phyloP scores from a whole-genome alignment of 1,140 invertebrate species.

The Vanessa atalanta region DNA sequence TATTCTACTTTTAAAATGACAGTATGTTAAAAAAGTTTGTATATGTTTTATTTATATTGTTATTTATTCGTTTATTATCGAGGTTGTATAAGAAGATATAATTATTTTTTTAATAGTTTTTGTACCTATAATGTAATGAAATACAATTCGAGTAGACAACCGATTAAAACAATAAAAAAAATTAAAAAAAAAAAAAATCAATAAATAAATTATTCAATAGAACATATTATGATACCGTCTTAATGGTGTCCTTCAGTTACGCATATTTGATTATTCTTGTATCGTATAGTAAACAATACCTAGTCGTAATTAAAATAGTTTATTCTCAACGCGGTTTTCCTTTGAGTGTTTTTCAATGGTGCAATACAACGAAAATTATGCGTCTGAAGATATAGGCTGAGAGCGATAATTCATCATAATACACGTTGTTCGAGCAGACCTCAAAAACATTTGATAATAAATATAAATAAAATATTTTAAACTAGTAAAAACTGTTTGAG shows the following conservation, averaged over 20 bases:
- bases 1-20: too few species aligned
- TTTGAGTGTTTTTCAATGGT: constrained; percentile 60
- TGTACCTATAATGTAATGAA: not conserved
- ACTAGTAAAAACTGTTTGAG: too few species aligned
- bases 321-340: constrained; percentile 54
- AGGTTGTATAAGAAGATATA: too few species aligned
- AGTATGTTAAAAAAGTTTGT: too few species aligned
- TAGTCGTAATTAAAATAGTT: constrained; percentile 72
- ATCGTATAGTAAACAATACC: constrained; percentile 41
- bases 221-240: constrained; percentile 54
- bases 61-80: too few species aligned
- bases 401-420: not conserved
- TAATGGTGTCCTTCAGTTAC: constrained; percentile 56
- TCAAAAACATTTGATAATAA: too few species aligned
- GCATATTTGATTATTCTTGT: constrained; percentile 51
- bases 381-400: constrained; percentile 13
- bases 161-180: constrained; percentile 28
- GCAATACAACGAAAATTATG: constrained; percentile 39
- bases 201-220: constrained; percentile 48
- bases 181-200: constrained; percentile 9
- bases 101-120: too few species aligned
- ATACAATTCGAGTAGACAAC: not conserved
- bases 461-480: too few species aligned
- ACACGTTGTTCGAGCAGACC: too few species aligned
- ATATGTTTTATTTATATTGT: too few species aligned